Percentiles rank a stretch among this genome's conserved stretches.
phyloP scores from a whole-genome alignment of 2,888 invertebrate species.

The Coenonympha arcania region DNA sequence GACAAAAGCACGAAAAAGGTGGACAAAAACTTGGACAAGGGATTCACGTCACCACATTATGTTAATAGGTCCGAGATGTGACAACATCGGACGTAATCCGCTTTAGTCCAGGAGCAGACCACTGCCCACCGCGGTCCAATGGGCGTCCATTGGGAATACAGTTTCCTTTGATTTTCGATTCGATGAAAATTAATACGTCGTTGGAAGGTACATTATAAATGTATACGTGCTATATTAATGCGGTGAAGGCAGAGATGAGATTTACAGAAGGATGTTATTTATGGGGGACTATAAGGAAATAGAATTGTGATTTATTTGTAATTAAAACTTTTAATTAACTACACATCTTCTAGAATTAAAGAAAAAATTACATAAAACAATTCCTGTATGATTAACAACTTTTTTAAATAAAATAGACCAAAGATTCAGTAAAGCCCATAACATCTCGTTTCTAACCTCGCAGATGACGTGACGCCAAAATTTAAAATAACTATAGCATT shows the following conservation, averaged over 20 bases:
- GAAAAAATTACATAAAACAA: too few relatives aligned
- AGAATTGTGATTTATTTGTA: too few relatives aligned
- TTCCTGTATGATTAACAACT: too few relatives aligned
- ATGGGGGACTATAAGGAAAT: too few relatives aligned
- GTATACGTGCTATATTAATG: slow-evolving; percentile 18
- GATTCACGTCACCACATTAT: slow-evolving; percentile 63
- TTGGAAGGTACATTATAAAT: slow-evolving; percentile 50
- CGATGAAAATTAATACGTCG: slow-evolving; percentile 64
- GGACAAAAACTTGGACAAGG: slow-evolving; percentile 42
- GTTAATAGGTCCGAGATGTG: slow-evolving; percentile 64
- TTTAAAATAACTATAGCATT: too few relatives aligned
- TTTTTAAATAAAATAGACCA: too few relatives aligned
- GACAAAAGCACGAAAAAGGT: slow-evolving; percentile 43
- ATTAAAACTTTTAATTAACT: too few relatives aligned
- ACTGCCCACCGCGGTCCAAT: too few relatives aligned
- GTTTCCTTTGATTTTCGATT: slow-evolving; percentile 65
- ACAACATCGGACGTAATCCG: slow-evolving; percentile 67
- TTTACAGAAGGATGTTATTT: background rate
- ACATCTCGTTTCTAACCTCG: too few relatives aligned
- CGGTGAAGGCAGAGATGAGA: background rate
- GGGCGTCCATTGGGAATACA: slow-evolving; percentile 35
- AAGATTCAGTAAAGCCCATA: too few relatives aligned
- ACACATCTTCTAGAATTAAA: too few relatives aligned
- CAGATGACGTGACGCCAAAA: too few relatives aligned
- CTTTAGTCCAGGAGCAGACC: slow-evolving; percentile 61